These are phyloP conservation scores for Scaptomyza pallida DNA, from an alignment of 1,140 invertebrate species.

Conservation along the genomic window DNA sequence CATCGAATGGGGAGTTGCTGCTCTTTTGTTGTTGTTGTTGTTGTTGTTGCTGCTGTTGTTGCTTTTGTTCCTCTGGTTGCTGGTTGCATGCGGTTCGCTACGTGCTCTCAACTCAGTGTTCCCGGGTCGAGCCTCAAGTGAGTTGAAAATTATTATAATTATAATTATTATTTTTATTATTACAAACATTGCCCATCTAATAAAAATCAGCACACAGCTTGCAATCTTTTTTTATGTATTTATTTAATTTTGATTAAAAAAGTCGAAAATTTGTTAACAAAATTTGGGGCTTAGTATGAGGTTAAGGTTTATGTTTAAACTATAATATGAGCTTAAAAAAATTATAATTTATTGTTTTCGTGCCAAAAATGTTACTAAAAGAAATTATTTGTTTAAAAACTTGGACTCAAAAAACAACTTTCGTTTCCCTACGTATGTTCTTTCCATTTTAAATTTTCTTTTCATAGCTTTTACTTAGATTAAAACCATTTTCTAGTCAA, in stretches of 20 bases:
- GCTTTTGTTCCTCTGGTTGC: neutral
- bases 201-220: neutral
- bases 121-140: neutral
- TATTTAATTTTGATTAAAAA: too few relatives aligned
- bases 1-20: neutral
- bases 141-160: slow-evolving; percentile 1
- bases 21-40: neutral
- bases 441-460: too few relatives aligned
- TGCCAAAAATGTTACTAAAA: too few relatives aligned
- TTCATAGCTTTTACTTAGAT: too few relatives aligned
- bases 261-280: too few relatives aligned
- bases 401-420: too few relatives aligned
- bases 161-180: neutral
- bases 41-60: neutral
- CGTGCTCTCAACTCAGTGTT: neutral
- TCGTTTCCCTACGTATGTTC: too few relatives aligned
- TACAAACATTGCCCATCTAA: neutral
- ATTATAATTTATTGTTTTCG: too few relatives aligned
- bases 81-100: neutral
- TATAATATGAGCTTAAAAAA: too few relatives aligned
- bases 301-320: too few relatives aligned
- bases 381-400: too few relatives aligned
- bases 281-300: too few relatives aligned
- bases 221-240: neutral
- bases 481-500: neutral